Evolutionary conservation across 1,140 invertebrate genomes (phyloP).

Genomic region (Apocrypta bakeri): DNA sequence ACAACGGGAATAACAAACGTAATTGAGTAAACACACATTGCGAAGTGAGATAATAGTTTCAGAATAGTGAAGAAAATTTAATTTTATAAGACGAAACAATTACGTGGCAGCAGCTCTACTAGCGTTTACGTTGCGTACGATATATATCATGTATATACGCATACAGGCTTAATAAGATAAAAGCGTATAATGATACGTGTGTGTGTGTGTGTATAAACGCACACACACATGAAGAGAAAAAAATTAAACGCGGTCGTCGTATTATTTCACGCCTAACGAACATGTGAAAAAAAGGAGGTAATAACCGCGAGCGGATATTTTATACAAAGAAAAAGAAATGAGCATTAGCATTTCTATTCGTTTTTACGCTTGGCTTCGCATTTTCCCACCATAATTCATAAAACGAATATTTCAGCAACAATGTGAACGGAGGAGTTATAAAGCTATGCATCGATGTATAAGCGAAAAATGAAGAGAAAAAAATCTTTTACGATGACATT

Average conservation of each 20-base stretch:
- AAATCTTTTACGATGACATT: constrained; percentile 34
- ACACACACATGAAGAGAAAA: not conserved
- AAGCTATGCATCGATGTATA: not conserved
- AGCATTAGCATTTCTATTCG: not conserved
- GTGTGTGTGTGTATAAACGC: too few relatives aligned
- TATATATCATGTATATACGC: not conserved
- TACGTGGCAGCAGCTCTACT: too few relatives aligned
- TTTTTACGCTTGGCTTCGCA: not conserved
- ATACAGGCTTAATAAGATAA: not conserved
- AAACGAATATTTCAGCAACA: constrained; percentile 18
- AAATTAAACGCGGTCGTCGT: not conserved
- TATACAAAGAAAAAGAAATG: not conserved
- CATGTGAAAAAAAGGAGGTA: constrained; percentile 7
- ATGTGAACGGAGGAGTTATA: not conserved
- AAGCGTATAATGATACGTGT: not conserved
- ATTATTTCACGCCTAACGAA: constrained; percentile 2
- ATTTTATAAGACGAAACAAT: not conserved
- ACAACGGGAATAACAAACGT: not conserved
- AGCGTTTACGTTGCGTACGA: too few relatives aligned
- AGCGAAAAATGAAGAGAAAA: not conserved
- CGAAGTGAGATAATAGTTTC: not conserved
- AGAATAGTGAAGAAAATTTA: not conserved
- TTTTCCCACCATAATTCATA: constrained; percentile 17
- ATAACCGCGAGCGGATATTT: too few relatives aligned
- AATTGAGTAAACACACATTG: not conserved